phyloP scores from a whole-genome alignment of 2,113 vertebrate genomes.

The Calypte anna region DNA sequence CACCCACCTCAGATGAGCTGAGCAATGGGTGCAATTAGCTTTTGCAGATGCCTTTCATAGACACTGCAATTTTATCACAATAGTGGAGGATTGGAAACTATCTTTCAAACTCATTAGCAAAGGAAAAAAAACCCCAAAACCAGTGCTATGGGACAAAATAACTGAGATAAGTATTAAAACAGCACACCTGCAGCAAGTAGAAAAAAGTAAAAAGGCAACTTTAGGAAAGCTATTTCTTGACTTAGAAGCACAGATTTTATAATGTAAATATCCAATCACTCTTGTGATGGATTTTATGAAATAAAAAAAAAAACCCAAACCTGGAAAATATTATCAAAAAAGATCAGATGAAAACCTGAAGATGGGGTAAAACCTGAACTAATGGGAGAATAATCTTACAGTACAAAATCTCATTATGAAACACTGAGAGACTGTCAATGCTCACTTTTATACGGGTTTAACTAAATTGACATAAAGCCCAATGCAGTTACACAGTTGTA shows the following conservation, averaged over 20 bases:
- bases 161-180: not conserved
- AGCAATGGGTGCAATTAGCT: not conserved
- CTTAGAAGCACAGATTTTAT: not conserved
- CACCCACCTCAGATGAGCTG: not conserved
- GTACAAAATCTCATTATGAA: not conserved
- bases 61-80: not conserved
- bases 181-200: not conserved
- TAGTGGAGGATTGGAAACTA: not conserved
- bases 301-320: not conserved
- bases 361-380: not conserved
- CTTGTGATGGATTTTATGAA: not conserved
- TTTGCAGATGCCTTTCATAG: not conserved
- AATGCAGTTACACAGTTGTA: not conserved
- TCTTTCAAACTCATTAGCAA: not conserved
- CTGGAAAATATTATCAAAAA: not conserved
- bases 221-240: not conserved
- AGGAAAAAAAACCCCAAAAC: not conserved
- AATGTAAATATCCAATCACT: not conserved
- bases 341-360: not conserved
- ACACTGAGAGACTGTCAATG: not conserved
- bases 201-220: not conserved
- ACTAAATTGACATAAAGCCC: not conserved
- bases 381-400: not conserved
- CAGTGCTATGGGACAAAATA: not conserved
- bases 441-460: not conserved